A percentile compares a stretch with the other conserved stretches of the same genome.
Evolutionary conservation across 1,140 invertebrate genomes (phyloP).

Genomic region (Delia radicum): DNA sequence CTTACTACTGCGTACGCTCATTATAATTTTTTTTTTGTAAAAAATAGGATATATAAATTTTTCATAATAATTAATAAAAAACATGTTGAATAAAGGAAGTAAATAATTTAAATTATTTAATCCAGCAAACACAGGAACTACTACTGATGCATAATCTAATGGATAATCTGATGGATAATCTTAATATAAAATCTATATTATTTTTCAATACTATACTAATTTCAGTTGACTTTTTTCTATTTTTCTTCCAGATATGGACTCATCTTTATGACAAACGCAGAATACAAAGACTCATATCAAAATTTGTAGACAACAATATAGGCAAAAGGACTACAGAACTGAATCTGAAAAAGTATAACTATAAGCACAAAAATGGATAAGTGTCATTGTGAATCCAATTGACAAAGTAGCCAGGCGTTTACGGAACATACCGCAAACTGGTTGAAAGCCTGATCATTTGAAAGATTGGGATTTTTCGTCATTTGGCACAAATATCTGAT

Average conservation of each 20-base stretch:
- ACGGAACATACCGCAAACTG: conserved; percentile 54
- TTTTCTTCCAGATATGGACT: conserved; percentile 44
- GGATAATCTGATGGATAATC: too few relatives aligned
- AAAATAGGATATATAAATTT: too few relatives aligned
- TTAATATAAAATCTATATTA: too few relatives aligned
- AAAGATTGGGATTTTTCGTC: conserved; percentile 64
- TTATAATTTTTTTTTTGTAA: too few relatives aligned
- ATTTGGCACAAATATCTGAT: conserved; percentile 67
- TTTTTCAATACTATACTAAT: too few relatives aligned
- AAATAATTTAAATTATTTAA: too few relatives aligned
- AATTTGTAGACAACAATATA: conserved; percentile 43
- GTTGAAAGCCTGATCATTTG: conserved; percentile 50
- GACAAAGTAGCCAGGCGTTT: conserved; percentile 57
- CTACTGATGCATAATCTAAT: too few relatives aligned
- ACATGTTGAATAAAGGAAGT: too few relatives aligned
- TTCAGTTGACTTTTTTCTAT: too few relatives aligned
- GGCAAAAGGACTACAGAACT: conserved; percentile 48
- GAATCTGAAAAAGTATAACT: conserved; percentile 51
- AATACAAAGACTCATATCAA: conserved; percentile 39
- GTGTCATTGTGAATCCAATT: conserved; percentile 52
- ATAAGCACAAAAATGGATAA: conserved; percentile 55
- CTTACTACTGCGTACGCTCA: too few relatives aligned
- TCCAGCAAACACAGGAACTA: too few relatives aligned
- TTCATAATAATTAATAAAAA: too few relatives aligned
- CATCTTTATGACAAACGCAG: conserved; percentile 45